Base-by-base conservation (phyloP, 2,113 vertebrate species). In the Platichthys stellatus region DNA sequence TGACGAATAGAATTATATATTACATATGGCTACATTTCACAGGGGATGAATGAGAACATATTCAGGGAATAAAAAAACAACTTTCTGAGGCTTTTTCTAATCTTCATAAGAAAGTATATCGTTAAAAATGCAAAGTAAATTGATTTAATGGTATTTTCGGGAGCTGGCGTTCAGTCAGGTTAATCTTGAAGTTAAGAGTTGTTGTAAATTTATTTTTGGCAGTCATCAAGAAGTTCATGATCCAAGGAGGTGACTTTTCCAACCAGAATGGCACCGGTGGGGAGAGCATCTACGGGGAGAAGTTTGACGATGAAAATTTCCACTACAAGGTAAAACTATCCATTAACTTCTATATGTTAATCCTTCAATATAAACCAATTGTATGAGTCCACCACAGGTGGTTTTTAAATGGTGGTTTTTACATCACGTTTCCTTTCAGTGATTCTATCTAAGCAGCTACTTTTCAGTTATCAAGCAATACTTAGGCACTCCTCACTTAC, bases 151-250 rank as follows among this genome's bases (percentile, higher is more conserved):
- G 6, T 28, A 5, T 7, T 31, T 31, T 31, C 31, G 1, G 31
- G 31, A 31, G 31, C 31, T 31, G 31, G 31, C 31, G 6, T 31
- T 31, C 31, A 31, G 31, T 31, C 31, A 8, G 31, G 31, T 31
- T 31, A 31, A 31, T 31, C 31, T 31, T 1, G 6, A 69, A 3
- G 75, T 45, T 15, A 40, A 40, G 11, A 9, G 11, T 60, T 18
- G 4, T n/a, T 77, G 2, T 63, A 51, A 18, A 69, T 78, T 31
- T 84, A 6, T 83, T 63, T 69, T 54, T 61, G 2, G 43, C 86
- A 99, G 97, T 98, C 92, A 98, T 99, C 89, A 99, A 98, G 90
- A 94, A 97, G 69, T 99, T 99, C 87, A 99, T 99, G 98, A 94
- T 99, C 86, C 97, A 99, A 80, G 96, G 97, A 87, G 97, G 98